Base-by-base conservation (phyloP, 2,888 invertebrate species). In the Tetropium fuscum region DNA sequence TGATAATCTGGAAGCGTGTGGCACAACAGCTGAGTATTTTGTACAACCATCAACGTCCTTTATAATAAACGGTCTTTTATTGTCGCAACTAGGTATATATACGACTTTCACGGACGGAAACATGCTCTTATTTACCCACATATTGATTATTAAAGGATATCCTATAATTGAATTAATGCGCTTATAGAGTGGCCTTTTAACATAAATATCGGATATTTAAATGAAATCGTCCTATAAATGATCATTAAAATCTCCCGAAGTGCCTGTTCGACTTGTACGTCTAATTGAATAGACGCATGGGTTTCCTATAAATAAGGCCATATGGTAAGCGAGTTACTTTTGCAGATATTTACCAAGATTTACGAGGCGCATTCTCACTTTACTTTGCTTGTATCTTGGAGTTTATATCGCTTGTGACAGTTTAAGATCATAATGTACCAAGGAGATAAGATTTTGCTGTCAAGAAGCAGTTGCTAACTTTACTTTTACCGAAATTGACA, bases 261-360 rank as follows among this genome's bases (percentile, higher is more conserved):
- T 47, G 64, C 54, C 54, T 40, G 16, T 16, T 22, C 49, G 61
- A 43, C 60, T 60, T 55, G 57, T 60, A 54, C 34, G 54, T 60
- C 66, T 63, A 58, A 65, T 67, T 58, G 58, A 60, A 49, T 53
- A 53, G 60, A 61, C 63, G 58, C 67, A 72, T 70, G 63, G 54
- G 62, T 66, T 68, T 64, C 58, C 62, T 62, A 70, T 71, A 68
- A 71, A 71, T 66, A 69, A 69, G 66, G 69, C 68, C 72, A 71
- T 70, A 71, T 72, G 71, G 71, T 68, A 70, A 71, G 71, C 71
- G 72, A 41, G 11, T 56, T 36, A 57, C 55, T 48, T 64, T 64
- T 60, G 56, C 67, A 65, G 63, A 63, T 66, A 64, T 41, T 18
- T 19, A 18, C 51, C 49, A 54, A 65, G 71, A 71, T 71, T 69